Evolutionary conservation across 2,797 vertebrate genomes (phyloP), one percentile per base, ranked within the genome.

Genomic region (Esox masquinongy): DNA sequence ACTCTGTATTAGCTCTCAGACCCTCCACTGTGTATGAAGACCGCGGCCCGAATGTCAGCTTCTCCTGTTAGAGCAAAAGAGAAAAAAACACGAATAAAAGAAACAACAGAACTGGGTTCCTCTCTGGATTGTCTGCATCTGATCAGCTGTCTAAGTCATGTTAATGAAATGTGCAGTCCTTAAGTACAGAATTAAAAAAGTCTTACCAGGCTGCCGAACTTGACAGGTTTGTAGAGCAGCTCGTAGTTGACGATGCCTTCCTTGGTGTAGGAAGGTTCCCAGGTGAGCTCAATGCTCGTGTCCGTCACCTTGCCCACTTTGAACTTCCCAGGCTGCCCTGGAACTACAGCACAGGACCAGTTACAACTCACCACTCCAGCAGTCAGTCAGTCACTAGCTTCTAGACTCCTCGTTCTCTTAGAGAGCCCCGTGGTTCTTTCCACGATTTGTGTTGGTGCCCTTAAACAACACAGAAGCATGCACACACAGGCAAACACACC

Each of bases 1-100:
- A 99, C 81, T 97, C 97, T 0, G 96, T 99, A 93, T 99, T 97
- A 43, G 98, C 97, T 82, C 96, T 97, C 84, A 99, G 95, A 80
- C 95, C 95, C 76, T 97, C 96, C 80, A 98, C 94, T 0, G 93
- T 93, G 85, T 96, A 97, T 0, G 94, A 95, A 0, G 94, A 96
- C 3, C 94, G 92, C 0, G 97, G 96, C 75, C 95, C 96, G 2
- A 99, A 98, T 77, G 92, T 96, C 92, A 94, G 93, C 85, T 93
- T 95, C 83, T 96, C 95, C 97, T 98, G 91, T 68, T 63, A 1
- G 69, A 85, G 79, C 80, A 24, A 34, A 59, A 16, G 34, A 64
- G 49, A 29, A 39, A 14, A 16, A 31, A 47, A 31, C 22, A 31
- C 1, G 24, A 26, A 16, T 26, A 19, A 22, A 36, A 34, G 15